Evolutionary conservation across 2,113 vertebrate genomes (phyloP).

Genomic region (Halichoerus grypus): DNA sequence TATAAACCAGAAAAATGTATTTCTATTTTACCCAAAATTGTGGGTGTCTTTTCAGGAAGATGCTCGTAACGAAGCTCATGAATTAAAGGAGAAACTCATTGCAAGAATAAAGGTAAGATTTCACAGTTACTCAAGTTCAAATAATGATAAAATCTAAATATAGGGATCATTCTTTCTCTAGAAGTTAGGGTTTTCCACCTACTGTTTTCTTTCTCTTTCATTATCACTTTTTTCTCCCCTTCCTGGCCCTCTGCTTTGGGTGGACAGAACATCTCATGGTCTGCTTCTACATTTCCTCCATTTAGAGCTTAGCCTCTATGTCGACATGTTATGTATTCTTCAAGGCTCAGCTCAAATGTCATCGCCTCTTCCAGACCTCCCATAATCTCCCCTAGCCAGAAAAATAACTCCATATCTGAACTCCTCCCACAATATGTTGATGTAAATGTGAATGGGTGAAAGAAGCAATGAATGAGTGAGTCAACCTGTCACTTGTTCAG

Average conservation of each 20-base stretch:
- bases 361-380: not conserved
- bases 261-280: not conserved
- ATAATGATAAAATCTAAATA: not conserved
- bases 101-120: constrained; percentile 61
- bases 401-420: not conserved
- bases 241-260: not conserved
- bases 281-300: not conserved
- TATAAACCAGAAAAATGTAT: not conserved
- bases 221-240: not conserved
- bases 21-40: not conserved
- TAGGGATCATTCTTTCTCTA: not conserved
- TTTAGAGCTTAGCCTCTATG: not conserved
- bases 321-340: not conserved
- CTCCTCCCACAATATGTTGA: not conserved
- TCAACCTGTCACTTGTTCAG: not conserved
- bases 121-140: not conserved
- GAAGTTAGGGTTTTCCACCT: not conserved
- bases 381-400: not conserved
- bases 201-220: not conserved
- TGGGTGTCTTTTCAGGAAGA: constrained; percentile 43
- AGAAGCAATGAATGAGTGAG: not conserved
- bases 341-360: not conserved
- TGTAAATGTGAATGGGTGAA: not conserved
- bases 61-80: constrained; percentile 53
- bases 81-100: constrained; percentile 61